phyloP scores from a whole-genome alignment of 2,113 vertebrate genomes.

The Limanda limanda region DNA sequence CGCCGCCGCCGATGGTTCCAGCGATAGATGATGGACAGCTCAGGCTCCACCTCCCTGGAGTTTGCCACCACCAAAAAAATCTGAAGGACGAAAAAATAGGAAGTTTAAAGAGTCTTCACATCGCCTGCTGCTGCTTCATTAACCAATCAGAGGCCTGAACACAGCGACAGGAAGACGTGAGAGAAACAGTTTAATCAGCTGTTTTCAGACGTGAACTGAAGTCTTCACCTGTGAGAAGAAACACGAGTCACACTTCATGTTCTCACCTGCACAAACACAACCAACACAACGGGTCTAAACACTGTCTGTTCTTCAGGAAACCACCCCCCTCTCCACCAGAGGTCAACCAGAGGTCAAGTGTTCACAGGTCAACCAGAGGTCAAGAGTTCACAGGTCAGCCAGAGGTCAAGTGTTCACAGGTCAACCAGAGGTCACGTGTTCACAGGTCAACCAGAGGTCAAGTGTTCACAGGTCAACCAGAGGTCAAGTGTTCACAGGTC shows the following conservation, averaged over 20 bases:
- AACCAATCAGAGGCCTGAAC: neutral
- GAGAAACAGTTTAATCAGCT: too few relatives aligned
- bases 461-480: too few relatives aligned
- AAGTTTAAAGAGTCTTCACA: neutral
- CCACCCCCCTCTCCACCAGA: neutral
- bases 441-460: too few relatives aligned
- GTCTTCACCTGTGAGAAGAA: too few relatives aligned
- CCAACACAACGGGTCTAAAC: neutral
- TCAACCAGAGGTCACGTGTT: too few relatives aligned
- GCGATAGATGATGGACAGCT: slow-evolving; percentile 73
- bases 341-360: neutral
- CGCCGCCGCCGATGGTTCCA: slow-evolving; percentile 77
- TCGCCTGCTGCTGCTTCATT: neutral
- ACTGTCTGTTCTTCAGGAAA: slow-evolving; percentile 1
- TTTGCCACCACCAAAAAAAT: slow-evolving; percentile 91
- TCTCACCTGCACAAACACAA: slow-evolving; percentile 30
- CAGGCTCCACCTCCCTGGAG: slow-evolving; percentile 68
- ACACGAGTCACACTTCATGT: neutral
- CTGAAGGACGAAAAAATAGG: slow-evolving; percentile 65
- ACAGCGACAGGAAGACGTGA: neutral
- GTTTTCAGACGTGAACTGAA: too few relatives aligned
- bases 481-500: too few relatives aligned
- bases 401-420: too few relatives aligned
- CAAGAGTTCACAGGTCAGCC: too few relatives aligned
- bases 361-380: too few relatives aligned